These are phyloP conservation scores for Tenebrosternarchus preto DNA, from an alignment of 2,113 vertebrate species.

Conservation along the genomic window DNA sequence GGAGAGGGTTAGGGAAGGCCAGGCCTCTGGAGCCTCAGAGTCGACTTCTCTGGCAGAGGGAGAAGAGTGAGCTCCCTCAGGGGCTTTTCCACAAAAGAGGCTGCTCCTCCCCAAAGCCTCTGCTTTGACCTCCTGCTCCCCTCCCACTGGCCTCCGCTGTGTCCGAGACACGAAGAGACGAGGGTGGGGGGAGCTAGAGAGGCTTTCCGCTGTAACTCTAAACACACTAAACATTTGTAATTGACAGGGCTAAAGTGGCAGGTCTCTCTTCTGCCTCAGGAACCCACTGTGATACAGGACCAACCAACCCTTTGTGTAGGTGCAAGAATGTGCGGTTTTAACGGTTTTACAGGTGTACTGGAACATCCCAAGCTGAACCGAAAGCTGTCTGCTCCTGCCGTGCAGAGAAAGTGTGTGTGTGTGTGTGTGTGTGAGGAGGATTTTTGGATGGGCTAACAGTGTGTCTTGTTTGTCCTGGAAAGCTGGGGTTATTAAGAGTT, in stretches of 20 bases:
- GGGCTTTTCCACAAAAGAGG: conserved; percentile 78
- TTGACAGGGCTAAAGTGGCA: background rate
- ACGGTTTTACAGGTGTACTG: conserved; percentile 39
- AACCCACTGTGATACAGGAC: conserved; percentile 24
- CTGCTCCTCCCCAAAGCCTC: conserved; percentile 75
- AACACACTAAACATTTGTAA: no score
- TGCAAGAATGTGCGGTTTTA: conserved; percentile 9
- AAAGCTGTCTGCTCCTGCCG: conserved; percentile 11
- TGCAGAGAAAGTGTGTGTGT: conserved; percentile 14
- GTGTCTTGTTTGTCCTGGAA: conserved; percentile 53
- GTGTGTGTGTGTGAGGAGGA: conserved; percentile 22
- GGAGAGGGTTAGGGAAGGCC: no score
- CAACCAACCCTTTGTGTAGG: conserved; percentile 13
- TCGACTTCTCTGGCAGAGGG: conserved; percentile 76
- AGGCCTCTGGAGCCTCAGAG: conserved; percentile 65
- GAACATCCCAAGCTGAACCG: conserved; percentile 39
- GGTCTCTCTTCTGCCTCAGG: conserved; percentile 2
- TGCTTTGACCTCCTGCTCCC: conserved; percentile 80
- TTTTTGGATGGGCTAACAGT: conserved; percentile 39
- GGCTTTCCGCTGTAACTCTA: background rate
- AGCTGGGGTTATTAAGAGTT: conserved; percentile 81
- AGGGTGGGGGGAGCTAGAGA: conserved; percentile 38
- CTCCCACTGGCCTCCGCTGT: conserved; percentile 77
- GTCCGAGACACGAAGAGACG: conserved; percentile 58
- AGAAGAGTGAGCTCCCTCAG: conserved; percentile 74